Percentiles rank a stretch among this genome's conserved stretches.
phyloP scores from a whole-genome alignment of 2,797 vertebrate species.

The Crax fasciolata region DNA sequence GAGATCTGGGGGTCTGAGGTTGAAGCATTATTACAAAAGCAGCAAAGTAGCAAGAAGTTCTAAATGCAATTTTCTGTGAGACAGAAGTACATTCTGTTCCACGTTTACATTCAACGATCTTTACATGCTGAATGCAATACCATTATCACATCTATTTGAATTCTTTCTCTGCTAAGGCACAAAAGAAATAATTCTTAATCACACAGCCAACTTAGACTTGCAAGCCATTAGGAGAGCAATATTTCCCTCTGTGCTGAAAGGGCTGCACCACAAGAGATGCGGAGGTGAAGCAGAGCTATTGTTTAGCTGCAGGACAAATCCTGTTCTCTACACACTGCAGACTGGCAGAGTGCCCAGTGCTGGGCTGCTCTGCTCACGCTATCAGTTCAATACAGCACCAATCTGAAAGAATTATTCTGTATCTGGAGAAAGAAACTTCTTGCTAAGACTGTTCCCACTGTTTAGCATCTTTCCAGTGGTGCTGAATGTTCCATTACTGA shows the following conservation, averaged over 20 bases:
- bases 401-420: not conserved
- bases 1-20: conserved; percentile 49
- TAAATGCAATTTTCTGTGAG: conserved; percentile 60
- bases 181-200: conserved; percentile 67
- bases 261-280: not conserved
- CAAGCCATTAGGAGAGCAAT: conserved; percentile 27
- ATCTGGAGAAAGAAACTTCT: not conserved
- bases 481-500: not conserved
- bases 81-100: conserved; percentile 61
- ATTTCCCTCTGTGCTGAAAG: not conserved
- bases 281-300: not conserved
- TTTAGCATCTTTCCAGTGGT: not conserved
- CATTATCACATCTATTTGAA: conserved; percentile 67
- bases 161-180: conserved; percentile 23
- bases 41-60: conserved; percentile 45
- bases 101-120: conserved; percentile 57
- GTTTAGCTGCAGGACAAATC: conserved; percentile 43
- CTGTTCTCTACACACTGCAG: not conserved
- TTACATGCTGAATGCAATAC: conserved; percentile 58
- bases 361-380: not conserved
- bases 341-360: not conserved
- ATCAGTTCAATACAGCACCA: not conserved
- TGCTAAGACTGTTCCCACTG: not conserved
- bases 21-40: conserved; percentile 69
- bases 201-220: not conserved